These are phyloP conservation scores for Wiebesia pumilae DNA, from an alignment of 1,140 invertebrate species.

Conservation along the genomic window DNA sequence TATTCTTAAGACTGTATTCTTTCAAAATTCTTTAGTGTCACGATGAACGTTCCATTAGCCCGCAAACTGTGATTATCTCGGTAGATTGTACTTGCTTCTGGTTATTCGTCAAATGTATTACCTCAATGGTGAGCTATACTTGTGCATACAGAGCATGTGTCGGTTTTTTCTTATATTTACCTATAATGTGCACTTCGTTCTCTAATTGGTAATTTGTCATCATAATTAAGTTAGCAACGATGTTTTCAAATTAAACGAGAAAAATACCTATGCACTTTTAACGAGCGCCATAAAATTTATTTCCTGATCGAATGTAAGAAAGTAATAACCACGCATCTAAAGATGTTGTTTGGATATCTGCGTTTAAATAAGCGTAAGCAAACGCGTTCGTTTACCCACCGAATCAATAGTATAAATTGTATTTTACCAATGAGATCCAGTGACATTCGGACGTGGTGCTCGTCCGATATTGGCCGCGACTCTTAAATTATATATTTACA, in stretches of 20 bases:
- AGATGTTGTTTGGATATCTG: neutral
- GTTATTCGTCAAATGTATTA: conserved; percentile 3
- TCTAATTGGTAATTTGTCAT: neutral
- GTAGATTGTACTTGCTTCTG: neutral
- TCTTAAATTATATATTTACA: neutral
- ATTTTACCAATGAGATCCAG: neutral
- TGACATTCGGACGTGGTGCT: neutral
- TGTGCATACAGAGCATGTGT: too few relatives aligned
- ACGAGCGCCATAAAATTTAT: neutral
- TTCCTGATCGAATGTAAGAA: neutral
- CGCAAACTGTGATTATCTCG: neutral
- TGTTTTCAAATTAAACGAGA: neutral
- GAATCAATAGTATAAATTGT: too few relatives aligned
- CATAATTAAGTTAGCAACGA: neutral
- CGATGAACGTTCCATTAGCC: neutral
- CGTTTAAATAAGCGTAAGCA: neutral
- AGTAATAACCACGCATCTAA: neutral
- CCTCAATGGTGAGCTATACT: neutral
- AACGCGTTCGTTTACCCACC: neutral
- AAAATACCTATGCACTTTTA: neutral
- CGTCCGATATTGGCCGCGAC: neutral
- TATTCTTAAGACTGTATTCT: neutral
- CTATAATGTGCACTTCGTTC: neutral
- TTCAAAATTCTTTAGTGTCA: neutral
- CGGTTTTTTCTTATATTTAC: neutral